Evolutionary conservation across 2,113 vertebrate species (phyloP).

Genomic region (Hepsetus odoe): DNA sequence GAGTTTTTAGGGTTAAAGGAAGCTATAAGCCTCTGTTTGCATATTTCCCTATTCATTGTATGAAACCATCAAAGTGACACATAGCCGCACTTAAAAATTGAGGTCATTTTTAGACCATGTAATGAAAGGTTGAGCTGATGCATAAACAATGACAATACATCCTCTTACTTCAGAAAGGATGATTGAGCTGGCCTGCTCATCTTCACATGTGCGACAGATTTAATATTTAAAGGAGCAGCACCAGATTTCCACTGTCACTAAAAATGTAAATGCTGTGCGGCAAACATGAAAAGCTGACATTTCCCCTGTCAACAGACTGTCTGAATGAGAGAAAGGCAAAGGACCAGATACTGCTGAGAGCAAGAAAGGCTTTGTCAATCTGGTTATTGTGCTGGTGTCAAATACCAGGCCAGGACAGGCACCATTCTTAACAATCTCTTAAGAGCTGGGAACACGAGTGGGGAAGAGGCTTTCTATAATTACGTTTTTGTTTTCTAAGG

Average conservation of each 20-base stretch:
- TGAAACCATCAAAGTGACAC: too few species aligned
- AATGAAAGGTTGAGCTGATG: too few species aligned
- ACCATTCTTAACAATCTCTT: not conserved
- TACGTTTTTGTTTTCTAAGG: not conserved
- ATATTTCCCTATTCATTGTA: too few species aligned
- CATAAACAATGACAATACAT: not conserved
- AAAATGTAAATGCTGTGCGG: not conserved
- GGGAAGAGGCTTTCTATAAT: not conserved
- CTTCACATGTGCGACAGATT: not conserved
- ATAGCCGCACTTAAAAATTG: too few species aligned
- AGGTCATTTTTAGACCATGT: too few species aligned
- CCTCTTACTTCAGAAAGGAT: not conserved
- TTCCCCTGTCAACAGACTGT: not conserved
- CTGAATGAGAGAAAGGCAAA: not conserved
- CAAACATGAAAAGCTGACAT: slow-evolving; percentile 18
- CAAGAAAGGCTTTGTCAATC: slow-evolving; percentile 4
- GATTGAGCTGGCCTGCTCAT: too few species aligned
- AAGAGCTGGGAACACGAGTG: slow-evolving; percentile 14
- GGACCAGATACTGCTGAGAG: not conserved
- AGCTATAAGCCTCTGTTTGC: too few species aligned
- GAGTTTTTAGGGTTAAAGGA: too few species aligned
- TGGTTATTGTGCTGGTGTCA: slow-evolving; percentile 10
- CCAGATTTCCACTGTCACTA: not conserved
- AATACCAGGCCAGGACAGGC: not conserved
- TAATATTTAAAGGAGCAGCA: not conserved